These are phyloP conservation scores for Diorhabda carinulata DNA, from an alignment of 1,140 invertebrate genomes.

Conservation along the genomic window DNA sequence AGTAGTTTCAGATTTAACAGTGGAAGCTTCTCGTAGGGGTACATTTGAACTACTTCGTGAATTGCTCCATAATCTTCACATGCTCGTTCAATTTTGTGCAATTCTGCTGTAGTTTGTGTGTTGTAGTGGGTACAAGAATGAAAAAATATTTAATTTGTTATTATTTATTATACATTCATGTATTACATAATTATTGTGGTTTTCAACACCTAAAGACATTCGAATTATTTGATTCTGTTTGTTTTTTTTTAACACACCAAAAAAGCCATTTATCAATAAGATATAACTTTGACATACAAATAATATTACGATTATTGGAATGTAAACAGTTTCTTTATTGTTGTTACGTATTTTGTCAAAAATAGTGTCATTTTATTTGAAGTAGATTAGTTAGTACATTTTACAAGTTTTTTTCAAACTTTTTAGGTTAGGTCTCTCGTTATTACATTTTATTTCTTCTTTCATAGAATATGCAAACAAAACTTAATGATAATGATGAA, in stretches of 20 bases:
- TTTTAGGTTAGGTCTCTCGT: not conserved
- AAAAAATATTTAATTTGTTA: conserved; percentile 23
- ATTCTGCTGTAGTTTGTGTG: not conserved
- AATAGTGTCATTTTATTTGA: conserved; percentile 31
- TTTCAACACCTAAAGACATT: conserved; percentile 43
- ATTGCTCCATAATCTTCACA: too few relatives aligned
- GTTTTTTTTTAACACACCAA: conserved; percentile 42
- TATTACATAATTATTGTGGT: conserved; percentile 46
- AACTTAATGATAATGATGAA: not conserved
- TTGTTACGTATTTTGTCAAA: conserved; percentile 37
- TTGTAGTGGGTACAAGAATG: conserved; percentile 1
- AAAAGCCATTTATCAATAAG: conserved; percentile 36
- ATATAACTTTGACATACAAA: conserved; percentile 17
- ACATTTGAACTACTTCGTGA: too few relatives aligned
- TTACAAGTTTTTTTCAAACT: conserved; percentile 22
- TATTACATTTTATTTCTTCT: too few relatives aligned
- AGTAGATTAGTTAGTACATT: conserved; percentile 11
- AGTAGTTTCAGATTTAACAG: too few relatives aligned
- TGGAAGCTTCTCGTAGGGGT: too few relatives aligned
- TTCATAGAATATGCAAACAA: conserved; percentile 13
- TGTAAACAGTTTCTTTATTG: conserved; percentile 19
- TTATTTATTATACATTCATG: conserved; percentile 42
- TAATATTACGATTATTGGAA: conserved; percentile 23
- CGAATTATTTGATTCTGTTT: conserved; percentile 43
- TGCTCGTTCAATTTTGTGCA: too few relatives aligned